Evolutionary conservation across 2,888 invertebrate genomes (phyloP).

Genomic region (Callyntrura guangdongensis): DNA sequence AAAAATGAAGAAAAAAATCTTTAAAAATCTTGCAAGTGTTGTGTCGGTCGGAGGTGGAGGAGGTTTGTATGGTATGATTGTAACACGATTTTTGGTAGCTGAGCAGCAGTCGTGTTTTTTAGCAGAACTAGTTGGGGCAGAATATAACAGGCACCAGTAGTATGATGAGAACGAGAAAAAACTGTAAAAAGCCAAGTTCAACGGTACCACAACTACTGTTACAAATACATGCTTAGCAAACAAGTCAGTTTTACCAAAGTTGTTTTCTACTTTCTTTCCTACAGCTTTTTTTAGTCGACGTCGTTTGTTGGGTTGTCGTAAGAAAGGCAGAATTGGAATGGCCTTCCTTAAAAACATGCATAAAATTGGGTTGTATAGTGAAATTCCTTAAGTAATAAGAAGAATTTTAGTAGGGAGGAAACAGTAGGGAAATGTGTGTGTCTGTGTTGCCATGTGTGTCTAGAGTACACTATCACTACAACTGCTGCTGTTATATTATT

Average conservation of each 20-base stretch:
- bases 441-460: not conserved
- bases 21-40: slow-evolving; percentile 44
- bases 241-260: slow-evolving; percentile 39
- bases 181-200: slow-evolving; percentile 75
- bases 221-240: not conserved
- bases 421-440: not conserved
- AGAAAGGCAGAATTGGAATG: slow-evolving; percentile 41
- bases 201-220: slow-evolving; percentile 41
- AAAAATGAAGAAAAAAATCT: slow-evolving; percentile 1
- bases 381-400: not conserved
- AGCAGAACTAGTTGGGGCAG: slow-evolving; percentile 53
- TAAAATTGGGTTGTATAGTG: slow-evolving; percentile 44
- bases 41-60: slow-evolving; percentile 33
- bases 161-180: not conserved
- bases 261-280: slow-evolving; percentile 22
- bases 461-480: not conserved
- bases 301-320: slow-evolving; percentile 5
- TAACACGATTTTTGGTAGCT: not conserved
- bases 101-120: not conserved
- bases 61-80: slow-evolving; percentile 10
- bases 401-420: no score
- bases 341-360: slow-evolving; percentile 53
- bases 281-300: not conserved
- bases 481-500: slow-evolving; percentile 16
- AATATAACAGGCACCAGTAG: not conserved